Percentiles rank a stretch among this genome's conserved stretches.
phyloP scores from a whole-genome alignment of 2,113 vertebrate genomes.

The Python bivittatus region DNA sequence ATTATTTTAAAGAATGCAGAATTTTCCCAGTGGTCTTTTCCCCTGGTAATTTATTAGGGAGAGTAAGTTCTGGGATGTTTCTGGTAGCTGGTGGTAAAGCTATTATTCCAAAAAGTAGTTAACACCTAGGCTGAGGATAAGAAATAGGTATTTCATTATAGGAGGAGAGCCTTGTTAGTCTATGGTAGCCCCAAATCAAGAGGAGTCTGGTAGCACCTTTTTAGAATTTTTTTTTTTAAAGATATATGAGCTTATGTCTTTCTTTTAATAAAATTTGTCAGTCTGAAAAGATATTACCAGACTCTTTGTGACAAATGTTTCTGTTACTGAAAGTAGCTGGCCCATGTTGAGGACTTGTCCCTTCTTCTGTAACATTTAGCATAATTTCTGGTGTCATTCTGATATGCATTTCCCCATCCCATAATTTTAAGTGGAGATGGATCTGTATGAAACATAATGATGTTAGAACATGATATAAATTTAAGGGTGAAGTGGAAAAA shows the following conservation, averaged over 20 bases:
- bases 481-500: not conserved
- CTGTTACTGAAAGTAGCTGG: not conserved
- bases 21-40: conserved; percentile 3
- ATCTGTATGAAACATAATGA: not conserved
- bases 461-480: not conserved
- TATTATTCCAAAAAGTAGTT: not conserved
- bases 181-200: not conserved
- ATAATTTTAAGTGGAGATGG: not conserved
- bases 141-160: not conserved
- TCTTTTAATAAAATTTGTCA: not conserved
- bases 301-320: not conserved
- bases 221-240: not conserved
- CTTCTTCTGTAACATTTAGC: not conserved
- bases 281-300: not conserved
- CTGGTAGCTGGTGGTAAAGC: not conserved
- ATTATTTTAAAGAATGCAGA: conserved; percentile 2
- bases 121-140: not conserved
- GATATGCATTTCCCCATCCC: not conserved
- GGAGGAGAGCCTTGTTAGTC: not conserved
- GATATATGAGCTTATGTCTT: not conserved
- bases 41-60: conserved; percentile 5
- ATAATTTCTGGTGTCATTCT: not conserved
- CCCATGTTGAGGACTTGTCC: too few relatives aligned
- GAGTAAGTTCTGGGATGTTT: conserved; percentile 28
- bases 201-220: not conserved